Evolutionary conservation across 2,113 vertebrate genomes (phyloP).

Genomic region (Rhinoderma darwinii): DNA sequence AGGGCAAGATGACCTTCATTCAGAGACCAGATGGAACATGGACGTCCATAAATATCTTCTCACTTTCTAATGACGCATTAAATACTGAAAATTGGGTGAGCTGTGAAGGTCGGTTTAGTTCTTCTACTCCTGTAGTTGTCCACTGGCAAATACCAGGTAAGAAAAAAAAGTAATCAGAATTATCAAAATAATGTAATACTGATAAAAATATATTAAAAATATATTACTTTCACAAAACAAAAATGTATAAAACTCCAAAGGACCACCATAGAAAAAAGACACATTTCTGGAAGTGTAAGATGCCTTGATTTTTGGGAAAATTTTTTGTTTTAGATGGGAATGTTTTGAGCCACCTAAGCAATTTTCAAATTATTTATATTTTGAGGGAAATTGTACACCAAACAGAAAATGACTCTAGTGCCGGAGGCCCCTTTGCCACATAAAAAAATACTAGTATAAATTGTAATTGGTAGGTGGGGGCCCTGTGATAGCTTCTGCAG

Average conservation of each 20-base stretch:
- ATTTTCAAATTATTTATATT: too few species aligned
- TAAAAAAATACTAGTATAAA: too few species aligned
- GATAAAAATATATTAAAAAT: not conserved
- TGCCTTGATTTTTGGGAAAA: too few species aligned
- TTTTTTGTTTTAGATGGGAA: too few species aligned
- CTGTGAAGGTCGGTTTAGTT: not conserved
- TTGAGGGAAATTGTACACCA: too few species aligned
- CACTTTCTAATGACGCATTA: not conserved
- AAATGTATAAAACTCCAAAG: not conserved
- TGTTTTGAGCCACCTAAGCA: too few species aligned
- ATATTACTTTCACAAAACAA: not conserved
- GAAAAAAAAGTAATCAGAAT: not conserved
- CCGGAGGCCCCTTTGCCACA: too few species aligned
- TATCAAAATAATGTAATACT: not conserved
- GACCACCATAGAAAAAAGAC: not conserved
- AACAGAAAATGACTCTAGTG: too few species aligned
- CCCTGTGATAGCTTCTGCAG: too few species aligned
- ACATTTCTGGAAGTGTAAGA: too few species aligned
- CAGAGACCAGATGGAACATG: not conserved
- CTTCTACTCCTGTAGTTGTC: not conserved
- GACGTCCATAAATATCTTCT: conserved; percentile 4
- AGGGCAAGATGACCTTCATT: conserved; percentile 6
- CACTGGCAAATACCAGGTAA: not conserved
- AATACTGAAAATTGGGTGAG: not conserved
- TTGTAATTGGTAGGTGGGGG: too few species aligned